Conservation (phyloP, 2,888 invertebrate species). For the Eupithecia pulchellata region DNA sequence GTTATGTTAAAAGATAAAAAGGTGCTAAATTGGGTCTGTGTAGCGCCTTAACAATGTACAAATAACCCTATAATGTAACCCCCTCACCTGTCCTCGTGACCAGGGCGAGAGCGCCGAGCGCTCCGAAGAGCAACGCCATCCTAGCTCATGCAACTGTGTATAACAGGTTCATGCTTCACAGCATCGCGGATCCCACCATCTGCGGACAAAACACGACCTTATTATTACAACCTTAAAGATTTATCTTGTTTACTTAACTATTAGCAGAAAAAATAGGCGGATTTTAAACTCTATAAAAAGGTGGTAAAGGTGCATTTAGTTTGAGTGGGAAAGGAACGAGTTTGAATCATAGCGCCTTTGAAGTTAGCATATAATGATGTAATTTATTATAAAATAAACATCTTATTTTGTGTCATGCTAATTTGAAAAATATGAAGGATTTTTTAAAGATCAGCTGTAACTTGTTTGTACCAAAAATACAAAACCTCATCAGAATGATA, state of each 20-base stretch:
- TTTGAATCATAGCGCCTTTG: constrained; percentile 42
- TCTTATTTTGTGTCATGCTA: neutral
- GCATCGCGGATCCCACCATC: constrained; percentile 56
- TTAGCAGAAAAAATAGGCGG: neutral
- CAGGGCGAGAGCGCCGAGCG: constrained; percentile 72
- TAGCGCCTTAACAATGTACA: too few species aligned
- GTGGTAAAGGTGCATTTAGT: constrained; percentile 16
- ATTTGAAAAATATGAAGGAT: neutral
- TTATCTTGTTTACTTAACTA: constrained; percentile 19
- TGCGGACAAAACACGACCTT: constrained; percentile 63
- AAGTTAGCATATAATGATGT: constrained; percentile 39
- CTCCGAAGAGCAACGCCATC: constrained; percentile 70
- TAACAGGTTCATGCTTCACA: constrained; percentile 68
- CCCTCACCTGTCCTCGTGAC: constrained; percentile 73
- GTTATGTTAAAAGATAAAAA: too few species aligned
- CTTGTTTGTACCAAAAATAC: neutral
- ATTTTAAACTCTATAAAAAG: neutral
- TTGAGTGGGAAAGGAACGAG: constrained; percentile 30
- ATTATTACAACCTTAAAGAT: constrained; percentile 32
- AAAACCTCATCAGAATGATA: neutral
- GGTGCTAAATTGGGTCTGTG: too few species aligned
- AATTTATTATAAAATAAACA: neutral
- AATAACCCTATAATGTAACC: constrained; percentile 1
- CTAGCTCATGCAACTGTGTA: constrained; percentile 70
- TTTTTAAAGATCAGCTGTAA: neutral